Evolutionary conservation across 2,888 invertebrate genomes (phyloP).

Genomic region (Pollenia amentaria): DNA sequence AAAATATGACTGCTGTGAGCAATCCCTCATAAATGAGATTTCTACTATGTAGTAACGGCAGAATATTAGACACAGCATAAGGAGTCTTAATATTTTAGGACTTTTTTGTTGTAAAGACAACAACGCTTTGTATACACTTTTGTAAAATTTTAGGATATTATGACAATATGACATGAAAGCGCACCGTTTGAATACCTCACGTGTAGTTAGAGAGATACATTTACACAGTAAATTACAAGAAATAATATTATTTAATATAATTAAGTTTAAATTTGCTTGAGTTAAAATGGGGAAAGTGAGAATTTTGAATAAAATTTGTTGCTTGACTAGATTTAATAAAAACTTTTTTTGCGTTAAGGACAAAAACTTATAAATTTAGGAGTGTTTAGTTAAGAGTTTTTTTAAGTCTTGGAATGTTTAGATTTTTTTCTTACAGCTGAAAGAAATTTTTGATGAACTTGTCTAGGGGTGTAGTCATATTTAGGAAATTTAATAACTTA

Average conservation of each 20-base stretch:
- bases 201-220: neutral
- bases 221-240: neutral
- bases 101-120: no score
- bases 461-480: neutral
- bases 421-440: neutral
- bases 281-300: neutral
- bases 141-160: no score
- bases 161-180: no score
- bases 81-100: no score
- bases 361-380: neutral
- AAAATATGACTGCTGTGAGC: no score
- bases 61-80: no score
- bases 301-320: conserved; percentile 17
- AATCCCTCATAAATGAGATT: no score
- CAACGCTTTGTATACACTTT: no score
- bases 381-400: neutral
- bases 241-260: neutral
- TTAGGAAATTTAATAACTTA: conserved; percentile 6
- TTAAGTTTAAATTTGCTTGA: neutral
- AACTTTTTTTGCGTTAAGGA: neutral
- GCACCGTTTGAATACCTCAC: no score
- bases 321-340: conserved; percentile 64
- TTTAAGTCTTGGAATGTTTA: neutral
- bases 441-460: neutral
- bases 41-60: no score